Conservation (phyloP, 1,140 invertebrate species). For the Venustaconcha ellipsiformis region DNA sequence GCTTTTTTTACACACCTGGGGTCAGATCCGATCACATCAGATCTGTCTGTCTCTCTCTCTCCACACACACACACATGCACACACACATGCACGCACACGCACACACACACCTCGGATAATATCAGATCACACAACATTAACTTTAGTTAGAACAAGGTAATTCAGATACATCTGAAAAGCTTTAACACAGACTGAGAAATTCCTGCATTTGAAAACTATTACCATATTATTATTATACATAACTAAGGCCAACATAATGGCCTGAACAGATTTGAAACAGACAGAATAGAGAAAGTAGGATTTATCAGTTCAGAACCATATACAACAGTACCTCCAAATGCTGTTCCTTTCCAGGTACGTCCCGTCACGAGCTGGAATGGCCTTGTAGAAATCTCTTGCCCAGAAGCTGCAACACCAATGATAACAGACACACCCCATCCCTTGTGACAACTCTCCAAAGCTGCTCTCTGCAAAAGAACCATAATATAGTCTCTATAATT, state of each 20-base stretch:
- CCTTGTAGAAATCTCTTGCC: conserved; percentile 93
- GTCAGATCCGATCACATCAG: no score
- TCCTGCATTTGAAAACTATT: neutral
- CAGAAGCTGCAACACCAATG: conserved; percentile 91
- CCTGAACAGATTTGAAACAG: neutral
- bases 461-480: conserved; percentile 76
- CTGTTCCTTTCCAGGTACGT: conserved; percentile 93
- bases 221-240: neutral
- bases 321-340: conserved; percentile 82
- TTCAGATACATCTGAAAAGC: no score
- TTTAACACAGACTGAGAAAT: no score
- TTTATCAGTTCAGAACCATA: neutral
- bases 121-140: no score
- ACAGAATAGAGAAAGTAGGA: neutral
- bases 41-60: no score
- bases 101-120: no score
- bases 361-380: conserved; percentile 97
- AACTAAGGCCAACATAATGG: neutral
- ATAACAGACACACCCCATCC: conserved; percentile 98
- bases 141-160: no score
- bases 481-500: no score
- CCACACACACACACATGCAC: no score
- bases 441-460: conserved; percentile 96
- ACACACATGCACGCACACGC: no score
- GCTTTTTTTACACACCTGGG: no score